Evolutionary conservation across 2,113 vertebrate species (phyloP).

Genomic region (Psettodes erumei): DNA sequence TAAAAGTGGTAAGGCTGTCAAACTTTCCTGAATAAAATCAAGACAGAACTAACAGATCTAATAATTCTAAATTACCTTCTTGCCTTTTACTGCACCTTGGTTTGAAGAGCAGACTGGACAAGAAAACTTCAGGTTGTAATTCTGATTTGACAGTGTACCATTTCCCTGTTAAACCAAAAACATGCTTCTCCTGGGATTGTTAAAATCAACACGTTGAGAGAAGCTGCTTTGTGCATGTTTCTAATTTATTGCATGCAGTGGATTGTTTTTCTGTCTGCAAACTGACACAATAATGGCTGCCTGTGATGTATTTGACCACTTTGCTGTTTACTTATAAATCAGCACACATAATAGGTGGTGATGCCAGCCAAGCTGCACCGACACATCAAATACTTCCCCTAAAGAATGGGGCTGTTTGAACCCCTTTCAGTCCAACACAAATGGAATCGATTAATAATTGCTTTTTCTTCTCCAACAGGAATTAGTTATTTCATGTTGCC

Average conservation of each 20-base stretch:
- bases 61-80: constrained; percentile 37
- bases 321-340: constrained; percentile 76
- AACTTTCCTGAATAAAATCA: constrained; percentile 20
- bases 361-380: constrained; percentile 55
- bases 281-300: constrained; percentile 72
- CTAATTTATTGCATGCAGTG: constrained; percentile 64
- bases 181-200: constrained; percentile 27
- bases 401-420: constrained; percentile 70
- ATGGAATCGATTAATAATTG: constrained; percentile 77
- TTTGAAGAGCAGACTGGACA: constrained; percentile 43
- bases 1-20: constrained; percentile 29
- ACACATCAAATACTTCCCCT: constrained; percentile 69
- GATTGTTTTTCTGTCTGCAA: constrained; percentile 64
- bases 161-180: constrained; percentile 59
- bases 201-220: constrained; percentile 51
- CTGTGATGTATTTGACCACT: constrained; percentile 76
- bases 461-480: constrained; percentile 63
- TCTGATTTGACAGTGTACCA: constrained; percentile 60
- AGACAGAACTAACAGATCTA: not conserved
- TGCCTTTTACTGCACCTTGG: constrained; percentile 28
- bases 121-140: constrained; percentile 54
- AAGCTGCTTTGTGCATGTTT: constrained; percentile 36
- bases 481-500: constrained; percentile 72
- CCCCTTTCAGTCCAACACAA: constrained; percentile 66
- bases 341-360: constrained; percentile 73